Percentiles rank a stretch among this genome's conserved stretches.
Evolutionary conservation across 2,797 vertebrate genomes (phyloP).

Genomic region (Lates japonicus): DNA sequence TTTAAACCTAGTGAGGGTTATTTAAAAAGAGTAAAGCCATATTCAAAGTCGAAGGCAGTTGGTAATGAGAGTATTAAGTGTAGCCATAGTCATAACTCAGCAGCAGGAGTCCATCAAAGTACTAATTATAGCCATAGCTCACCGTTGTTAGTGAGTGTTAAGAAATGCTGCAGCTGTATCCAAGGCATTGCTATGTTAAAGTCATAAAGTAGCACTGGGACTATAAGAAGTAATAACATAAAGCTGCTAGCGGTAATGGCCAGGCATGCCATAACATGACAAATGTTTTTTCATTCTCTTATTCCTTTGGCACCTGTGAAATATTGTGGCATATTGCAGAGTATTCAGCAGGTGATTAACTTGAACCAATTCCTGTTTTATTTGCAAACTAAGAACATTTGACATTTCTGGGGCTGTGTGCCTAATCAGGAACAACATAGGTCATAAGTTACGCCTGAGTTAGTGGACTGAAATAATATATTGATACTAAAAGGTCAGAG

Average conservation of each 20-base stretch:
- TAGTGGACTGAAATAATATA: not conserved
- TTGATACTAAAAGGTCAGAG: not conserved
- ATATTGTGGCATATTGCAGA: not conserved
- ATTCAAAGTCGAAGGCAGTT: constrained; percentile 32
- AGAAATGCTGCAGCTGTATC: constrained; percentile 42
- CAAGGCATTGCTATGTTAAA: not conserved
- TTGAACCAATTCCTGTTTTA: not conserved
- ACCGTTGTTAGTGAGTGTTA: constrained; percentile 18
- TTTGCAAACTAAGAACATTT: not conserved
- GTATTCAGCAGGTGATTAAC: not conserved
- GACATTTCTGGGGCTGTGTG: not conserved
- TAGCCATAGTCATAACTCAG: constrained; percentile 55
- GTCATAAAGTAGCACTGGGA: constrained; percentile 23
- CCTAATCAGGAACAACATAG: not conserved
- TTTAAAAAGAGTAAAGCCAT: constrained; percentile 24
- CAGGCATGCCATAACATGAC: not conserved
- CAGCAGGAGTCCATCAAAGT: constrained; percentile 54
- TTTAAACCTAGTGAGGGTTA: constrained; percentile 7
- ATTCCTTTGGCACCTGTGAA: constrained; percentile 23
- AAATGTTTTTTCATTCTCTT: constrained; percentile 7
- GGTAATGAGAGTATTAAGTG: constrained; percentile 52
- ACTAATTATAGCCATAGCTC: constrained; percentile 56
- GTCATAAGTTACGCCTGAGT: not conserved
- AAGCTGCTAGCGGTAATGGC: constrained; percentile 30
- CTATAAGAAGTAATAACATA: constrained; percentile 12